phyloP scores from a whole-genome alignment of 37 sponge, comb jelly and placozoan genomes.

The Haliclona indistincta region DNA sequence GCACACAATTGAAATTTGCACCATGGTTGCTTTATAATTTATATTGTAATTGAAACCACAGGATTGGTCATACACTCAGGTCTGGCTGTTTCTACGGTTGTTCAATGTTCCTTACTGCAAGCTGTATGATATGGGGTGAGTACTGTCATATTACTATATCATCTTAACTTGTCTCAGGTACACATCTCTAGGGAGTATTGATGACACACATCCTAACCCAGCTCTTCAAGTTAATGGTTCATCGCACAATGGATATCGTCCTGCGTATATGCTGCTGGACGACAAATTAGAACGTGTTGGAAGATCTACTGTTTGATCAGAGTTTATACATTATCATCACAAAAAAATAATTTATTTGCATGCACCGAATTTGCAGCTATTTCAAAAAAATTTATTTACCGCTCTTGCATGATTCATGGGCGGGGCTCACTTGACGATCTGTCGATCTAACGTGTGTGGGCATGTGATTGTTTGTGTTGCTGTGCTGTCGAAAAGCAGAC shows the following conservation, averaged over 20 bases:
- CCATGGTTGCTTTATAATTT: background rate
- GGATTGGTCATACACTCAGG: constrained; percentile 87
- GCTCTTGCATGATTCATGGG: too few relatives aligned
- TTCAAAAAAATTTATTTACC: too few relatives aligned
- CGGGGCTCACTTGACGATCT: too few relatives aligned
- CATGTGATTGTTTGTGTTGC: too few relatives aligned
- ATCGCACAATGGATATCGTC: constrained; percentile 39
- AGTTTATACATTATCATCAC: too few relatives aligned
- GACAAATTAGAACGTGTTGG: constrained; percentile 84
- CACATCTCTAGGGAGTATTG: constrained; percentile 86
- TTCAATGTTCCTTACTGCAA: constrained; percentile 81
- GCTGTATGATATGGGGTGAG: constrained; percentile 90
- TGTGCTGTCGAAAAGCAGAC: too few relatives aligned
- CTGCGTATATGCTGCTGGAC: constrained; percentile 84
- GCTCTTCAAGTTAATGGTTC: constrained; percentile 34
- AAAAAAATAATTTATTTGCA: too few relatives aligned
- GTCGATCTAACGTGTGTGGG: too few relatives aligned
- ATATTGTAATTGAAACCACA: too few relatives aligned
- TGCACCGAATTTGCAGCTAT: too few relatives aligned
- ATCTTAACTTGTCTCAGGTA: constrained; percentile 51
- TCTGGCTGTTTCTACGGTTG: constrained; percentile 81
- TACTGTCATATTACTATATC: background rate
- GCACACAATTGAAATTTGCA: too few relatives aligned
- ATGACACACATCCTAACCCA: constrained; percentile 80
- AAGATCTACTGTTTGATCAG: constrained; percentile 37